These are phyloP conservation scores for Ginglymostoma cirratum DNA, from an alignment of 2,113 vertebrate species.

Conservation along the genomic window DNA sequence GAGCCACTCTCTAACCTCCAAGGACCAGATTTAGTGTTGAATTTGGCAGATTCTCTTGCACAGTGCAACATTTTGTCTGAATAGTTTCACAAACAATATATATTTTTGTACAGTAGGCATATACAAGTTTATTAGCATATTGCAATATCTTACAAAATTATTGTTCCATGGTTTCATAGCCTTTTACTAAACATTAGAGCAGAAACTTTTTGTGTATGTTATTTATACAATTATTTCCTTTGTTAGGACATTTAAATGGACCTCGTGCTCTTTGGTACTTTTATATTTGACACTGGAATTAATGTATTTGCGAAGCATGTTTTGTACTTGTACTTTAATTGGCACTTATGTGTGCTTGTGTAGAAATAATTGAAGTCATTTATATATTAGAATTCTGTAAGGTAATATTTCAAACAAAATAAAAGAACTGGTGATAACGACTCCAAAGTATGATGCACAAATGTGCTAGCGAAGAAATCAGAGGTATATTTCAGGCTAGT, in stretches of 20 bases:
- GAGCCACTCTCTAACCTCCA: neutral
- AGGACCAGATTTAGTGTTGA: neutral
- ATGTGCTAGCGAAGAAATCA: neutral
- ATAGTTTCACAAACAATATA: neutral
- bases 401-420: neutral
- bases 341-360: neutral
- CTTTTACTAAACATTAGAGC: slow-evolving; percentile 7
- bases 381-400: neutral
- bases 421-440: neutral
- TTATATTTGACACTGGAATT: slow-evolving; percentile 6
- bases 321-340: slow-evolving; percentile 7
- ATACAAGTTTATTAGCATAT: neutral
- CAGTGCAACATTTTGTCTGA: neutral
- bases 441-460: neutral
- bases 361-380: neutral
- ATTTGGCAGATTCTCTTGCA: neutral
- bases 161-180: neutral
- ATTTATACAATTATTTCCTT: neutral
- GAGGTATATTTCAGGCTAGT: neutral
- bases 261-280: neutral
- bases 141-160: neutral
- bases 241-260: neutral
- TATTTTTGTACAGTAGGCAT: slow-evolving; percentile 17
- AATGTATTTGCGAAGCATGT: neutral
- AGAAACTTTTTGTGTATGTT: neutral